phyloP scores from a whole-genome alignment of 1,140 invertebrate genomes.

The Drosophila subobscura region DNA sequence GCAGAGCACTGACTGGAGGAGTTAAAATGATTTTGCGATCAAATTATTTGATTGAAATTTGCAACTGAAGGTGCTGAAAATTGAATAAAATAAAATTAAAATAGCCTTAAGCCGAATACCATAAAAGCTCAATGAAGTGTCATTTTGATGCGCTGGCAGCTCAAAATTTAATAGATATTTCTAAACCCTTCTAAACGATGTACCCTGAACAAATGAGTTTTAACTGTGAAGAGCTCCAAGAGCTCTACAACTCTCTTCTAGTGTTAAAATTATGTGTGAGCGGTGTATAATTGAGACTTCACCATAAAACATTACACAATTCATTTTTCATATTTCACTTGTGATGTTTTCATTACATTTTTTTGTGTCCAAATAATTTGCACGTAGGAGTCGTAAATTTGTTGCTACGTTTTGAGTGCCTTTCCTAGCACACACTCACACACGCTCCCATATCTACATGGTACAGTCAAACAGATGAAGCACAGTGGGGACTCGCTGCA shows the following conservation, averaged over 20 bases:
- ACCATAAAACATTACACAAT: slow-evolving; percentile 31
- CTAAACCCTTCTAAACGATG: too few species aligned
- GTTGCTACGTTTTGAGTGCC: slow-evolving; percentile 33
- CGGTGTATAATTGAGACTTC: slow-evolving; percentile 3
- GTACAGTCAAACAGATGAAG: neutral
- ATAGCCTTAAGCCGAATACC: too few species aligned
- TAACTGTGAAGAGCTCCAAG: slow-evolving; percentile 4
- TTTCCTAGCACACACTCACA: slow-evolving; percentile 15
- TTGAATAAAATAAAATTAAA: too few species aligned
- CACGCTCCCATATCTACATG: slow-evolving; percentile 1
- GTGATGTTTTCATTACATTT: slow-evolving; percentile 2
- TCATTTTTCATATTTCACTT: slow-evolving; percentile 6
- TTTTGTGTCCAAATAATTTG: slow-evolving; percentile 36
- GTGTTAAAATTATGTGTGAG: neutral
- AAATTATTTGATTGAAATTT: neutral
- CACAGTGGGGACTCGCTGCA: too few species aligned
- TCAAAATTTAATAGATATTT: too few species aligned
- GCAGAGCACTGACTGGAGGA: neutral
- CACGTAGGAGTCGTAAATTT: slow-evolving; percentile 55
- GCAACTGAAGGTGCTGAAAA: too few species aligned
- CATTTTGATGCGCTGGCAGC: too few species aligned
- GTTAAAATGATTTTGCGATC: neutral
- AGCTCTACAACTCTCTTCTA: slow-evolving; percentile 1
- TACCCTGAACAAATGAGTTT: too few species aligned
- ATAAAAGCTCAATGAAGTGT: too few species aligned